Base-by-base conservation (phyloP, 2,888 invertebrate species). In the Cryptocheilus praepositus region DNA sequence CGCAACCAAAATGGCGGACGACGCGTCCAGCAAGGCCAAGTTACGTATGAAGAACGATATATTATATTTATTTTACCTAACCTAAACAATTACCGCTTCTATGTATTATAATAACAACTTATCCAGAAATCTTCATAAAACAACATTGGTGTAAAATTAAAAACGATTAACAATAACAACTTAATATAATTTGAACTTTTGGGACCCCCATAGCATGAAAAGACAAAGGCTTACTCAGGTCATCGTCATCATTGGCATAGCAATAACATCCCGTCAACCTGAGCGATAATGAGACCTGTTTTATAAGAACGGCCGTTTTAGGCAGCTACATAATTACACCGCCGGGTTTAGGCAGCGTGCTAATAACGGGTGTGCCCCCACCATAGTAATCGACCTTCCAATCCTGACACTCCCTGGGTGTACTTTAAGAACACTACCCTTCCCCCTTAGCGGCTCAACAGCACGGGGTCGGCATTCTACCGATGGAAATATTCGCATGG, bases 321-420 rank as follows among this genome's bases (percentile, higher is more conserved):
- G n/a, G n/a, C n/a, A n/a, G n/a, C n/a, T n/a, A n/a, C n/a, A n/a
- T n/a, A 68, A 72, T 73, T 69, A 57, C 69, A 36, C 36, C 61
- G 64, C 62, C 71, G 61, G 67, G 65, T 74, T 74, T 74, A 74
- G 74, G 70, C 74, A 74, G 67, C 60, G 63, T 71, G 67, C 63
- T 62, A 61, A 70, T 69, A 54, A 74, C 54, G 55, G 53, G 51
- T 36, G 61, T 63, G 56, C 68, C 68, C 73, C 76, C 73, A 75
- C 73, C 70, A 72, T 67, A 49, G 19, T 61, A 61, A 67, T 72
- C 70, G 70, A 72, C 65, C 75, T 76, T 76, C 76, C 75, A 76
- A 76, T 76, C 72, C 70, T 70, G 72, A 75, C 67, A 68, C 70
- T 70, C 67, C 64, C 64, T 70, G 70, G 67, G 67, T 72, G 70